Evolutionary conservation across 2,888 invertebrate genomes (phyloP).

Genomic region (Thymelicus sylvestris): DNA sequence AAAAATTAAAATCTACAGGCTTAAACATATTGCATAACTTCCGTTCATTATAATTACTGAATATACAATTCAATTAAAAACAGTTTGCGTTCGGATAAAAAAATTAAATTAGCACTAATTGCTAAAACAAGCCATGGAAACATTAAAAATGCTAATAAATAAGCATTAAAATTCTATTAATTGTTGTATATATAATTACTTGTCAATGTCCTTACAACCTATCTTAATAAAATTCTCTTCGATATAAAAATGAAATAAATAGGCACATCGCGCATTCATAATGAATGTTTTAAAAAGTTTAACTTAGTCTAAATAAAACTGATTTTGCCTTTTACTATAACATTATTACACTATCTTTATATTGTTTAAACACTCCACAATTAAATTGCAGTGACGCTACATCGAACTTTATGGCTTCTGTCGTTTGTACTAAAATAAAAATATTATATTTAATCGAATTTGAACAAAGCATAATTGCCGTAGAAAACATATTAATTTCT

Average conservation of each 20-base stretch:
- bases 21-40: slow-evolving; percentile 74
- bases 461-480: slow-evolving; percentile 13
- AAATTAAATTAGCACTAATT: slow-evolving; percentile 49
- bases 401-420: slow-evolving; percentile 67
- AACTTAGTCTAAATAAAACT: slow-evolving; percentile 65
- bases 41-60: slow-evolving; percentile 67
- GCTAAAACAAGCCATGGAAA: slow-evolving; percentile 53
- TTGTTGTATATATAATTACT: slow-evolving; percentile 56
- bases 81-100: slow-evolving; percentile 26
- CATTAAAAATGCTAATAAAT: slow-evolving; percentile 54
- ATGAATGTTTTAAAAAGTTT: slow-evolving; percentile 65
- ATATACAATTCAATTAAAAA: slow-evolving; percentile 71
- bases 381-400: slow-evolving; percentile 72
- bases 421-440: slow-evolving; percentile 68
- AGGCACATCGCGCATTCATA: slow-evolving; percentile 78
- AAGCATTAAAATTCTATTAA: slow-evolving; percentile 17
- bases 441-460: slow-evolving; percentile 15
- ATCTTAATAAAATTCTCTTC: slow-evolving; percentile 72
- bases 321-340: slow-evolving; percentile 65
- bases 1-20: slow-evolving; percentile 58
- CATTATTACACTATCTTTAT: slow-evolving; percentile 44
- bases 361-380: slow-evolving; percentile 68
- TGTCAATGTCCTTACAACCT: slow-evolving; percentile 62
- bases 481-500: neutral
- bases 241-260: slow-evolving; percentile 78